A percentile compares a stretch with the other conserved stretches of the same genome.
Conservation (phyloP, 1,140 invertebrate genomes). For the Danaus melanippus region DNA sequence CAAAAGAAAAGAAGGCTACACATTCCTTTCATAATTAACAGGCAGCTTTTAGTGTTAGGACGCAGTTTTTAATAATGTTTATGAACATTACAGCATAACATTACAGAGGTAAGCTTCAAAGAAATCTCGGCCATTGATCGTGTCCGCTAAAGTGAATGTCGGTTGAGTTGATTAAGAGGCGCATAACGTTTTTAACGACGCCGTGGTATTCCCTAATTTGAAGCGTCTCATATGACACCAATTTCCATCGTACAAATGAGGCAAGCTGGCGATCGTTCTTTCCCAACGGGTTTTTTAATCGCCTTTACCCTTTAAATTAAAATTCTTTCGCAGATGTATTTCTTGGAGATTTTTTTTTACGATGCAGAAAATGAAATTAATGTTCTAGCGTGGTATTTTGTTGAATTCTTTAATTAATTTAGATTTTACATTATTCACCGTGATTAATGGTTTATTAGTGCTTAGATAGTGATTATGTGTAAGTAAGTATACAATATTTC, state of each 20-base stretch:
- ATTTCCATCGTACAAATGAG: constrained; percentile 11
- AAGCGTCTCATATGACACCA: constrained; percentile 18
- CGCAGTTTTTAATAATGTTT: too few relatives aligned
- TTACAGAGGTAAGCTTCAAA: constrained; percentile 19
- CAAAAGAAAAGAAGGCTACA: too few relatives aligned
- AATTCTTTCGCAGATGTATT: constrained; percentile 5
- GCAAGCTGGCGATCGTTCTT: constrained; percentile 12
- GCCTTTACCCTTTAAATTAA: constrained; percentile 10
- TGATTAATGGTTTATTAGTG: too few relatives aligned
- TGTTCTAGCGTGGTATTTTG: too few relatives aligned
- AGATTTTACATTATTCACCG: too few relatives aligned
- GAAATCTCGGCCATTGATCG: constrained; percentile 32
- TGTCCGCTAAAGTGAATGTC: constrained; percentile 31
- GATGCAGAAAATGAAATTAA: too few relatives aligned
- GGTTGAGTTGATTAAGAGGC: constrained; percentile 33
- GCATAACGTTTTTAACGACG: constrained; percentile 33
- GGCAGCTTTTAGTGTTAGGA: too few relatives aligned
- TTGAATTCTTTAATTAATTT: too few relatives aligned
- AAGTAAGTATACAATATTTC: neutral
- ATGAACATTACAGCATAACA: constrained; percentile 1
- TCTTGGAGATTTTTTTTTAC: too few relatives aligned
- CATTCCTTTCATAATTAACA: too few relatives aligned
- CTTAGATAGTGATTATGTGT: too few relatives aligned
- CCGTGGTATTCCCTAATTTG: constrained; percentile 23
- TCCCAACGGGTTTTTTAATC: constrained; percentile 10